phyloP scores from a whole-genome alignment of 2,888 invertebrate species.

The Dicyrtomina minuta region DNA sequence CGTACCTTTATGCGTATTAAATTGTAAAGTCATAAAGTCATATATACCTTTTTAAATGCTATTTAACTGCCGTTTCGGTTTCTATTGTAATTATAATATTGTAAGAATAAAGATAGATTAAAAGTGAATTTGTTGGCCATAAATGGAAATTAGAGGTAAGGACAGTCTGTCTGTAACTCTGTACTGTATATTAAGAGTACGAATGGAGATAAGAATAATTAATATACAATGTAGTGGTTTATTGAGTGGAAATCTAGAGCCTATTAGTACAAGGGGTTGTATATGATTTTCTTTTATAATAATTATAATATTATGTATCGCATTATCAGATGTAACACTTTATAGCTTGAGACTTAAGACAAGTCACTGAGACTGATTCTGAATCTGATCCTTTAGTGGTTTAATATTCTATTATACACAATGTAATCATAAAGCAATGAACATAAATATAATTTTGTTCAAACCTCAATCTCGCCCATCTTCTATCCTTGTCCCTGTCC shows the following conservation, averaged over 20 bases:
- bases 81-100: too few species aligned
- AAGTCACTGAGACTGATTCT: too few species aligned
- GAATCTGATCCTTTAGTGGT: too few species aligned
- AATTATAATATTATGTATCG: too few species aligned
- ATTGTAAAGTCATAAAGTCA: too few species aligned
- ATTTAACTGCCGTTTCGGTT: too few species aligned
- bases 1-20: too few species aligned
- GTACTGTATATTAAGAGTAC: neutral
- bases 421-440: constrained; percentile 28
- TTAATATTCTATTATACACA: too few species aligned
- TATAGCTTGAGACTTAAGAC: too few species aligned
- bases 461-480: neutral
- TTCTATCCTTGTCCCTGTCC: neutral
- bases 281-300: too few species aligned
- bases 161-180: neutral
- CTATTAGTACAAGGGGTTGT: neutral
- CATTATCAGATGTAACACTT: too few species aligned
- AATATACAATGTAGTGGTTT: neutral
- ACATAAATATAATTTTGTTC: constrained; percentile 24
- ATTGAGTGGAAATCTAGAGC: constrained; percentile 6
- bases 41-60: too few species aligned
- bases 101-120: neutral
- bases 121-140: neutral
- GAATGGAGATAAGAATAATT: neutral
- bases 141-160: neutral